Base-by-base conservation (phyloP, 1,140 invertebrate genomes). In the Drosophila equinoxialis region DNA sequence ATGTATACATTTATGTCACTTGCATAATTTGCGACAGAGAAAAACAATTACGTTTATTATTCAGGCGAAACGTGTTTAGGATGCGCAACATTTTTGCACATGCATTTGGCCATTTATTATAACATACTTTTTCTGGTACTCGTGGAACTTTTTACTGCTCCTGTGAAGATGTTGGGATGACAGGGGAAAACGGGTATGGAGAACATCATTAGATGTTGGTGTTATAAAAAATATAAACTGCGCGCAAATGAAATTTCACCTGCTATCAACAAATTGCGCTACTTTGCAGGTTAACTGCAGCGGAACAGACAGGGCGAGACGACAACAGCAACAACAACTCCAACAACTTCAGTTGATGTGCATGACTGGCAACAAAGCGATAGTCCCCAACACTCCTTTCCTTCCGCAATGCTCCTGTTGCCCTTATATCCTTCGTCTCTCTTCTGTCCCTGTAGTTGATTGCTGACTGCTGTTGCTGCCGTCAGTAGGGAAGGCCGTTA, bases 231-330 rank as follows among this genome's bases (percentile, higher is more conserved):
- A 80, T 74, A 75, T 71, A 59, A 45, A 37, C 3, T 73, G 74
- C 61, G 72, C 64, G 78, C 77, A 89, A 89, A 89, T 89, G 80
- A 84, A 89, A 89, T 89, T 89, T 89, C 65, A 89, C 71, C 84
- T 81, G 84, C 81, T 89, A 89, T 89, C 85, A 89, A 89, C 84
- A 89, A 89, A 89, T 89, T 89, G 84, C 81, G 84, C 84, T 89
- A 89, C 84, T 89, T 89, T 89, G 74, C 84, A 89, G 81, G 84
- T 89, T 89, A 89, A 84, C 84, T 84, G 84, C 84, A 81, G 80
- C 77, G 80, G 69, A 89, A 89, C 74, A 89, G 84, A 84, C 84
- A 71, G 75, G 71, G 61, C 35, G 65, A 61, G 67, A 75, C 67
- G 57, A 54, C 51, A 65, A 42, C 55, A 41, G 26, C 67, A 67